Conservation (phyloP, 2,797 vertebrate species). For the Tadarida brasiliensis region DNA sequence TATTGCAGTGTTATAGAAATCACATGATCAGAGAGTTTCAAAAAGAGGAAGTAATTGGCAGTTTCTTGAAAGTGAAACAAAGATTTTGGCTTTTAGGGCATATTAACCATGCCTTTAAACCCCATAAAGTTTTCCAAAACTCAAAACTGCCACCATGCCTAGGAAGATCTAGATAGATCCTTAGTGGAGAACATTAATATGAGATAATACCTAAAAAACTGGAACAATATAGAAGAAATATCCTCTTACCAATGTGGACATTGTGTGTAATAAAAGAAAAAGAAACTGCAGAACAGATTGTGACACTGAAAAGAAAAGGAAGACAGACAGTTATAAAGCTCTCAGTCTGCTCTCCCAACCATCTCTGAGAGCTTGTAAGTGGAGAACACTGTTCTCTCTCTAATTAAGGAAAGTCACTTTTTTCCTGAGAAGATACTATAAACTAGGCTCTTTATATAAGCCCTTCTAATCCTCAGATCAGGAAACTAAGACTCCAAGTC, state of each 20-base stretch:
- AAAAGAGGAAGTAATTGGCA: neutral
- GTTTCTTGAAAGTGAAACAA: neutral
- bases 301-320: neutral
- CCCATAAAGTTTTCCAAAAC: neutral
- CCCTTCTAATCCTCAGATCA: neutral
- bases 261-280: neutral
- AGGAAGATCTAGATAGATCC: neutral
- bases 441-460: neutral
- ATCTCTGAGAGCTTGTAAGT: neutral
- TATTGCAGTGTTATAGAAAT: neutral
- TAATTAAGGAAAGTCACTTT: neutral
- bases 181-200: neutral
- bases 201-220: neutral
- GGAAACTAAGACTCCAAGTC: slow-evolving; percentile 11
- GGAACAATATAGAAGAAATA: neutral
- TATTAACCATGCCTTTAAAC: neutral
- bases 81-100: neutral
- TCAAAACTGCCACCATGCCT: neutral
- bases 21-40: neutral
- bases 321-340: neutral
- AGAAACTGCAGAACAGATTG: neutral
- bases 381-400: neutral
- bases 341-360: neutral
- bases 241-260: neutral
- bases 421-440: neutral